A percentile compares a stretch with the other conserved stretches of the same genome.
phyloP scores from a whole-genome alignment of 2,113 vertebrate species.

The Stigmatopora argus region DNA sequence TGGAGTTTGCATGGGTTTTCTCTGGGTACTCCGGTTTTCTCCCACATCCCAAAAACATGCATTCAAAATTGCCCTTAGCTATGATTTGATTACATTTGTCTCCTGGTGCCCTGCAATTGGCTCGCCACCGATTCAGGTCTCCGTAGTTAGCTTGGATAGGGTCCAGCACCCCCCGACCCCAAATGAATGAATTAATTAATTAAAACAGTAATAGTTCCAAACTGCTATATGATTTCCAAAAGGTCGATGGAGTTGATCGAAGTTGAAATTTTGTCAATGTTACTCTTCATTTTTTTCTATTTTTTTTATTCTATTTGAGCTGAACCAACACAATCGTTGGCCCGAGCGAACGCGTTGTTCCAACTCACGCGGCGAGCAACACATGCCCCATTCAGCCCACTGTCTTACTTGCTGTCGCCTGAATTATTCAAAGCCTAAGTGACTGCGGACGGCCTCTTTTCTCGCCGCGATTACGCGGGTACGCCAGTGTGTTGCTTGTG shows the following conservation, averaged over 20 bases:
- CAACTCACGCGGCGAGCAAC: conserved; percentile 29
- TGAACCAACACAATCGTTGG: conserved; percentile 12
- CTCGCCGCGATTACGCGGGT: conserved; percentile 28
- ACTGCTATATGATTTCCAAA: too few relatives aligned
- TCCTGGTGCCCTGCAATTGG: too few relatives aligned
- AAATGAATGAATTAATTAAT: too few relatives aligned
- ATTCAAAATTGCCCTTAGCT: too few relatives aligned
- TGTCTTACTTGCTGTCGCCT: conserved; percentile 31
- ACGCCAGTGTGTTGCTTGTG: conserved; percentile 16
- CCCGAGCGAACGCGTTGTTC: conserved; percentile 30
- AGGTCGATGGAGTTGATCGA: neutral
- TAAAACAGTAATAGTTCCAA: too few relatives aligned
- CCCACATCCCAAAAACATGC: too few relatives aligned
- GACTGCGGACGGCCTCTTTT: conserved; percentile 37
- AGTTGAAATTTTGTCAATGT: neutral
- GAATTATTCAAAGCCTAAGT: conserved; percentile 45
- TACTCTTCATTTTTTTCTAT: neutral
- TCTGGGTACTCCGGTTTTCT: too few relatives aligned
- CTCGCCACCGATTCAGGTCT: too few relatives aligned
- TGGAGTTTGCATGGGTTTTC: too few relatives aligned
- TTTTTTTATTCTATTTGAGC: neutral
- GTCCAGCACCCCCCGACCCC: too few relatives aligned
- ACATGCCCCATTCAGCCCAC: conserved; percentile 33
- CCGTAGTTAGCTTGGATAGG: too few relatives aligned
- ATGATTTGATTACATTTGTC: too few relatives aligned